A percentile compares a stretch with the other conserved stretches of the same genome.
These are phyloP conservation scores for Onychostruthus taczanowskii DNA, from an alignment of 2,113 vertebrate species.

Conservation along the genomic window DNA sequence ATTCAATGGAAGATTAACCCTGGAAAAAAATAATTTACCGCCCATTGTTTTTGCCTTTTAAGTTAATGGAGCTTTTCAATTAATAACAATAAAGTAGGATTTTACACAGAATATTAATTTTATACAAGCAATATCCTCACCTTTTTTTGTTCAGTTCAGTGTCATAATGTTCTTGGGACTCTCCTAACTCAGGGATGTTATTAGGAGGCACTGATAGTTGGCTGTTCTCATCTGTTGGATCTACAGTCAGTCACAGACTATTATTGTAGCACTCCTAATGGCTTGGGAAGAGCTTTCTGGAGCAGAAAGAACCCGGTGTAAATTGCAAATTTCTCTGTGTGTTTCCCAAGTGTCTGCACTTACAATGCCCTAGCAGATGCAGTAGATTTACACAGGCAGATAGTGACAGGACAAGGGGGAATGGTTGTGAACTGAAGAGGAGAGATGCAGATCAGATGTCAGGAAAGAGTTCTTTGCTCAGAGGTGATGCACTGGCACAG, in stretches of 20 bases:
- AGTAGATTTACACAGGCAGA: not conserved
- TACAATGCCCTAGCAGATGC: not conserved
- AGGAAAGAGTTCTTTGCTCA: not conserved
- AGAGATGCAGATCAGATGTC: not conserved
- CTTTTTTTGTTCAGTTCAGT: not conserved
- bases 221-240: not conserved
- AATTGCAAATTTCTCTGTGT: not conserved
- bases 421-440: not conserved
- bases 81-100: not conserved
- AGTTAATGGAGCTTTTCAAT: conserved; percentile 19
- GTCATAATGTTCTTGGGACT: not conserved
- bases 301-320: not conserved
- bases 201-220: not conserved
- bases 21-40: not conserved
- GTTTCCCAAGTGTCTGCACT: not conserved
- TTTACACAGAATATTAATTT: conserved; percentile 41
- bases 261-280: not conserved
- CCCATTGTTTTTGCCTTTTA: not conserved
- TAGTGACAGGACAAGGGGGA: not conserved
- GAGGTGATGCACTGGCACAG: not conserved
- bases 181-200: not conserved
- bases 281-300: not conserved
- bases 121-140: not conserved
- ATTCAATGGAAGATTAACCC: conserved; percentile 13
- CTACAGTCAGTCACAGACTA: not conserved